Conservation (phyloP, 2,113 vertebrate genomes). For the Morone chrysops region DNA sequence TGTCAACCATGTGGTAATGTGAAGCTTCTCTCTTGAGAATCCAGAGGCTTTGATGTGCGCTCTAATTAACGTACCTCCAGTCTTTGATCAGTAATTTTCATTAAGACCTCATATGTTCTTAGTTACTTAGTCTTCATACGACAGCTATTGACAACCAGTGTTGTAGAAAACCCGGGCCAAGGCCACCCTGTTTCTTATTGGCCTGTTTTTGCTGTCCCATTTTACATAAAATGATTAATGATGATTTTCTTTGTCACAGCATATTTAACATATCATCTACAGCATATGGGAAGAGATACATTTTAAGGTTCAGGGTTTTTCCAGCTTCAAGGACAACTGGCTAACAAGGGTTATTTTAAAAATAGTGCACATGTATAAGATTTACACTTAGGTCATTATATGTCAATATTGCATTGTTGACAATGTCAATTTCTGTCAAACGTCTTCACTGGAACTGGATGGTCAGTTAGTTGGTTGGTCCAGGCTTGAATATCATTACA, state of each 20-base stretch:
- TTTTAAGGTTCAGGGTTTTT: neutral
- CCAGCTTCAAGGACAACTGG: neutral
- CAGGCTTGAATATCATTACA: neutral
- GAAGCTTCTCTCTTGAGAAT: slow-evolving; percentile 32
- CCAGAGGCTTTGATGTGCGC: slow-evolving; percentile 51
- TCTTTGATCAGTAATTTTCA: slow-evolving; percentile 64
- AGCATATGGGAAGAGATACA: neutral
- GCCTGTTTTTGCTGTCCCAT: neutral
- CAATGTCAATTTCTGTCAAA: neutral
- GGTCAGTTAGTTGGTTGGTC: neutral
- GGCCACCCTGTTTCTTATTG: neutral
- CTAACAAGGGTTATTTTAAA: neutral
- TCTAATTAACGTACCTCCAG: slow-evolving; percentile 57
- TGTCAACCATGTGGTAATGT: slow-evolving; percentile 17
- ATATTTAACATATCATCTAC: neutral
- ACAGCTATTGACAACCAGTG: slow-evolving; percentile 19
- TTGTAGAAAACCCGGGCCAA: neutral
- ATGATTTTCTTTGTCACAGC: slow-evolving; percentile 5
- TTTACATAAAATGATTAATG: slow-evolving; percentile 6
- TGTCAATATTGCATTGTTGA: neutral
- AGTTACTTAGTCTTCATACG: neutral
- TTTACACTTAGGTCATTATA: neutral
- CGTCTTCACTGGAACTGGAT: neutral
- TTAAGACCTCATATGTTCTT: slow-evolving; percentile 37
- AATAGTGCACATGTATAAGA: neutral